phyloP scores from a whole-genome alignment of 2,797 vertebrate species.

The Hippocampus kuda region DNA sequence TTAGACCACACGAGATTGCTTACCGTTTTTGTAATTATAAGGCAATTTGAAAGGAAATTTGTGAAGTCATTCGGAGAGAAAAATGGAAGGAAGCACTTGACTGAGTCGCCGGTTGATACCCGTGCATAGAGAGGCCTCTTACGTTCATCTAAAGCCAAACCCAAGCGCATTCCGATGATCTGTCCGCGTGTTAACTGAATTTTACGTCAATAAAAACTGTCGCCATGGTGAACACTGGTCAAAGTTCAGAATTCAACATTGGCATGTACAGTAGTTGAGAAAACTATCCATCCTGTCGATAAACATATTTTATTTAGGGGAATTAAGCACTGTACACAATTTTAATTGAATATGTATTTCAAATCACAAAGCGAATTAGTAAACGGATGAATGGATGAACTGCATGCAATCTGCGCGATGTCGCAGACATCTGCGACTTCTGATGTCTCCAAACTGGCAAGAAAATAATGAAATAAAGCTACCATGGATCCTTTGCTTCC shows the following conservation, averaged over 20 bases:
- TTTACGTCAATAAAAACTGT: not conserved
- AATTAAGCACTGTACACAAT: not conserved
- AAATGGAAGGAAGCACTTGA: not conserved
- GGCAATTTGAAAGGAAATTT: slow-evolving; percentile 4
- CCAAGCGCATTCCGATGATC: not conserved
- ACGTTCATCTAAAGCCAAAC: not conserved
- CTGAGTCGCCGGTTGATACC: not conserved
- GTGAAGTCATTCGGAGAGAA: slow-evolving; percentile 2
- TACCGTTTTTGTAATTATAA: not conserved
- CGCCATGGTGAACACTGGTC: not conserved
- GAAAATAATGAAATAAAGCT: not conserved
- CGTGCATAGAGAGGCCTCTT: not conserved
- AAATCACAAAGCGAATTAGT: not conserved
- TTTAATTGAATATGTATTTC: not conserved
- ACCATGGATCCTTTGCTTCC: not conserved
- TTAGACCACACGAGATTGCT: slow-evolving; percentile 4
- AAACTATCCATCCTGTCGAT: not conserved
- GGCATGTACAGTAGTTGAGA: not conserved
- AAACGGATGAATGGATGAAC: too few species aligned
- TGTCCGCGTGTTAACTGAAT: not conserved
- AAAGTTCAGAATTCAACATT: not conserved
- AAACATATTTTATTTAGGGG: not conserved
- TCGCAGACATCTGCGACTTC: slow-evolving; percentile 1
- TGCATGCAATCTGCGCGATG: not conserved
- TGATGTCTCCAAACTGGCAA: slow-evolving; percentile 45